phyloP scores from a whole-genome alignment of 1,140 invertebrate species.

The Littorina saxatilis region DNA sequence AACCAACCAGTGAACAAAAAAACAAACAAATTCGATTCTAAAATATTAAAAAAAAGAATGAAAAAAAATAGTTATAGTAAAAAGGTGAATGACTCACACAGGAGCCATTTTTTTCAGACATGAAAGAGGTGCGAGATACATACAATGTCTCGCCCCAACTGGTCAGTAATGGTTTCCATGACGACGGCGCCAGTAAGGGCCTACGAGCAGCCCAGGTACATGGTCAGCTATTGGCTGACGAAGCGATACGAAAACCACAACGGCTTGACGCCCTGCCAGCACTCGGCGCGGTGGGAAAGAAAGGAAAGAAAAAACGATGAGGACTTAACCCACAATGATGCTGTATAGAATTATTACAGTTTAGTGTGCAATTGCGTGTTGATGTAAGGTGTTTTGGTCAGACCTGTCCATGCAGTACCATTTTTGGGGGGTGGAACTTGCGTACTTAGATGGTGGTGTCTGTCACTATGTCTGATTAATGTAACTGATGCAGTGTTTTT shows the following conservation, averaged over 20 bases:
- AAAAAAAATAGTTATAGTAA: no score
- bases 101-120: constrained; percentile 42
- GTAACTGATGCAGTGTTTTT: no score
- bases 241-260: constrained; percentile 59
- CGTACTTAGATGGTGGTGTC: no score
- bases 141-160: constrained; percentile 27
- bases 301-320: constrained; percentile 44
- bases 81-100: no score
- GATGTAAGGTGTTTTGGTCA: no score
- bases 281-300: constrained; percentile 47
- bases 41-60: no score
- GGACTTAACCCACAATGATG: constrained; percentile 16
- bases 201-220: constrained; percentile 66
- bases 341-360: neutral
- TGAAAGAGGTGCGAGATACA: constrained; percentile 49
- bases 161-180: constrained; percentile 43
- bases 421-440: no score
- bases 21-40: no score
- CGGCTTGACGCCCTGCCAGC: constrained; percentile 69
- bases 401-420: no score
- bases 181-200: constrained; percentile 49
- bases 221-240: constrained; percentile 58
- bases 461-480: no score
- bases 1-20: no score
- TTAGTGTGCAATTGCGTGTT: neutral